Conservation (phyloP, 2,797 vertebrate genomes). For the Mormyrops boulengeri region DNA sequence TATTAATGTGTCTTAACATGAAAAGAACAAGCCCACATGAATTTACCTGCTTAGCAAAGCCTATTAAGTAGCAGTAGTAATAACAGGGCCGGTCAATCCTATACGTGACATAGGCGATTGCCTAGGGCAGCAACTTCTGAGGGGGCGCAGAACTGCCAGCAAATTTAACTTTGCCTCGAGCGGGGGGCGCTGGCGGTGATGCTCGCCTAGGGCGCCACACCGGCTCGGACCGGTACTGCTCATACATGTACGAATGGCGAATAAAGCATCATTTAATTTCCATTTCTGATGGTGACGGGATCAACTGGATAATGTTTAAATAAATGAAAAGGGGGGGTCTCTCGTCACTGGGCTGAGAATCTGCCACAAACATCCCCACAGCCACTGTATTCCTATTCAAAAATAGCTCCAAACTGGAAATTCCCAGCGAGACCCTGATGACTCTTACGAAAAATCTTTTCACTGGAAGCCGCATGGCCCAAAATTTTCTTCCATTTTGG, state of each 20-base stretch:
- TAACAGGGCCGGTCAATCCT: no score
- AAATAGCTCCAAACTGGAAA: background rate
- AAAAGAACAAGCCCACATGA: no score
- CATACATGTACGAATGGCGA: background rate
- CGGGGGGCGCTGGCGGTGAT: no score
- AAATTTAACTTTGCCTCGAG: no score
- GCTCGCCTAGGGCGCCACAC: no score
- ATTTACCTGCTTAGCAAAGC: no score
- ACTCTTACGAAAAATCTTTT: background rate
- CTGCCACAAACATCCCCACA: background rate
- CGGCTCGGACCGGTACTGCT: no score
- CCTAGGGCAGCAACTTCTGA: no score
- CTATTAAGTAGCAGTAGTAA: no score
- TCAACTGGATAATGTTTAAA: conserved; percentile 24
- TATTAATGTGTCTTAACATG: no score
- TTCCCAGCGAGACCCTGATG: background rate
- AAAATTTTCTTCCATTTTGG: conserved; percentile 6
- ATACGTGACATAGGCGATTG: no score
- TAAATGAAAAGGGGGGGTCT: conserved; percentile 2
- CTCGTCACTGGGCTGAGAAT: background rate
- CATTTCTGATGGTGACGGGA: conserved; percentile 5
- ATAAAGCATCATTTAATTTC: background rate
- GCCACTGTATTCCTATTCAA: background rate
- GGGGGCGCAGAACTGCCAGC: no score
- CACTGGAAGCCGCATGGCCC: background rate